phyloP scores from a whole-genome alignment of 2,113 vertebrate species.

The Myotis davidii region DNA sequence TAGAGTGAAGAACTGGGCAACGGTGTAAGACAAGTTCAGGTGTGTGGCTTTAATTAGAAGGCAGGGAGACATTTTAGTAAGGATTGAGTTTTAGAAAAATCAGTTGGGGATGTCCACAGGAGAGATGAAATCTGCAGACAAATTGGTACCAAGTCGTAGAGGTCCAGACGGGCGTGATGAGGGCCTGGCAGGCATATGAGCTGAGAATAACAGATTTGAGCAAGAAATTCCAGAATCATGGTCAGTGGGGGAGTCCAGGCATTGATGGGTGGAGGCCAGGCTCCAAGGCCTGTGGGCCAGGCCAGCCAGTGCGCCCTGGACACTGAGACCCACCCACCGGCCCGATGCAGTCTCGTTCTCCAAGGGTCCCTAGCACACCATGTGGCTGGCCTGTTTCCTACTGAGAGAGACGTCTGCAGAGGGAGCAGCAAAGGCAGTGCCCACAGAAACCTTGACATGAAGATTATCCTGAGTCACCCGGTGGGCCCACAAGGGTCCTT shows the following conservation, averaged over 20 bases:
- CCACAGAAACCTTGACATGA: background rate
- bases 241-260: background rate
- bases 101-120: background rate
- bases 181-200: background rate
- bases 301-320: background rate
- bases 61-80: background rate
- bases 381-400: background rate
- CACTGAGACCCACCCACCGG: rapidly evolving
- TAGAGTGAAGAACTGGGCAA: background rate
- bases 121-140: background rate
- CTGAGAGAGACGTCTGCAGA: background rate
- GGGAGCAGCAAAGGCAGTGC: background rate
- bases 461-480: background rate
- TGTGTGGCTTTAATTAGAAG: background rate
- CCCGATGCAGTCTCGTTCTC: background rate
- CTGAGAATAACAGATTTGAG: background rate
- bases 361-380: background rate
- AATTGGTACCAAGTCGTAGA: background rate
- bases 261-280: background rate
- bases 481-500: background rate
- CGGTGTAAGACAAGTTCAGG: background rate
- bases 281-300: background rate
- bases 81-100: background rate
- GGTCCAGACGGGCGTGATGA: too few relatives aligned
- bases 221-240: background rate